Base-by-base conservation (phyloP, 2,797 vertebrate genomes). In the Arctocebus calabarensis region DNA sequence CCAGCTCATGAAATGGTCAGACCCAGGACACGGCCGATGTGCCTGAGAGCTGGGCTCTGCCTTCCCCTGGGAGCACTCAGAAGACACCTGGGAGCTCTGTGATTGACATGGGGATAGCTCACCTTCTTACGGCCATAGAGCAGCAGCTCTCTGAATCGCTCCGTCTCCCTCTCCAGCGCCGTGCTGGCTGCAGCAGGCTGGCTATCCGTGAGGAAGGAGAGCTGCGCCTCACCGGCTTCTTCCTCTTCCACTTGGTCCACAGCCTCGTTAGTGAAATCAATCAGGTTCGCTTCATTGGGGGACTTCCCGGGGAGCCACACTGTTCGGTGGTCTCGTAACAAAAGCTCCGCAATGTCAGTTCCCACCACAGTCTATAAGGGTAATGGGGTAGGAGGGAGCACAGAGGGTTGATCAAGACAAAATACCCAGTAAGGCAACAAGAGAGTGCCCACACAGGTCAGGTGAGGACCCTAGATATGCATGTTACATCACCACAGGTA, bases 271-370 rank as follows among this genome's bases (percentile, higher is more conserved):
- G 98, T 99, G 88, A 99, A 99, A 97, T 99, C 99, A 5, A 99
- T 99, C 96, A 99, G 96, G 97, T 99, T 99, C n/a, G 99, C 99
- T 96, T 99, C 99, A 2, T 99, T 99, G 43, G 99, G 99, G 3
- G 99, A 99, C 96, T 99, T 99, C 45, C 99, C 99, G 0, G 99
- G 99, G 66, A 99, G 98, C 99, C 99, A 99, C 71, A 99, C 99
- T 0, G 99, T 99, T 88, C 98, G 99, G 96, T 99, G 99, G 97
- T 99, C 99, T 96, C 98, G 99, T 84, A 99, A 97, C 97, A 99
- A 59, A 52, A 99, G 99, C 96, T 99, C 99, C 0, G 99, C 99
- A 0, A 99, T 99, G 97, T 99, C 99, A 1, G 99, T 99, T 68
- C 99, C 99, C 29, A 99, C 99, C 64, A 99, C 99, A 0, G 99